A percentile compares a stretch with the other conserved stretches of the same genome.
Conservation (phyloP, 2,797 vertebrate species). For the Pangasius djambal region DNA sequence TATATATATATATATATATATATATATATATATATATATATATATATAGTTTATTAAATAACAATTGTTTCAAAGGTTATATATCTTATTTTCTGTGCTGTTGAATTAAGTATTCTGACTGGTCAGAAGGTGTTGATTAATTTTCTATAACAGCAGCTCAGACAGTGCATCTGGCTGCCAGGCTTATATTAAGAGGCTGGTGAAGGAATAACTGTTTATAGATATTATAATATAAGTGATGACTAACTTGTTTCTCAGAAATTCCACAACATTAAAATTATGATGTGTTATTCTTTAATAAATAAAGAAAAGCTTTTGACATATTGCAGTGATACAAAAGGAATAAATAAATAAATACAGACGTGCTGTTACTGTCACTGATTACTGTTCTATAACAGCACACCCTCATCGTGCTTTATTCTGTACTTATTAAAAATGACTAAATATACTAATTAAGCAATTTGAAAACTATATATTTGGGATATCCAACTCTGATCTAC, state of each 20-base stretch:
- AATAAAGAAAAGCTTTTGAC: background rate
- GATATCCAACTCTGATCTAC: background rate
- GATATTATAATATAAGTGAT: background rate
- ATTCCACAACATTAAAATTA: background rate
- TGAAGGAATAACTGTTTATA: background rate
- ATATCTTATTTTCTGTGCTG: background rate
- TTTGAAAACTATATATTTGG: background rate
- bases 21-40: too few species aligned
- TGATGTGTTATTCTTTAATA: background rate
- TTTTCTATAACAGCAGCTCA: background rate
- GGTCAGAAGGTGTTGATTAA: background rate
- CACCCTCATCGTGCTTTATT: background rate
- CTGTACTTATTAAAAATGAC: background rate
- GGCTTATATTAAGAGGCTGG: background rate
- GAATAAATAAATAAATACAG: background rate
- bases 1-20: too few species aligned
- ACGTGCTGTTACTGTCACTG: background rate
- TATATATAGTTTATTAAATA: too few species aligned
- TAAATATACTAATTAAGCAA: background rate
- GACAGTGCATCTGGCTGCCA: background rate
- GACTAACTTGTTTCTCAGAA: background rate
- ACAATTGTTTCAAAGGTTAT: background rate
- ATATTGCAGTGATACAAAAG: background rate
- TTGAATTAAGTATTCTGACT: background rate
- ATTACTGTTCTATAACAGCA: background rate